Percentiles rank a stretch among this genome's conserved stretches.
Conservation (phyloP, 2,797 vertebrate species). For the Cirrhinus molitorella region DNA sequence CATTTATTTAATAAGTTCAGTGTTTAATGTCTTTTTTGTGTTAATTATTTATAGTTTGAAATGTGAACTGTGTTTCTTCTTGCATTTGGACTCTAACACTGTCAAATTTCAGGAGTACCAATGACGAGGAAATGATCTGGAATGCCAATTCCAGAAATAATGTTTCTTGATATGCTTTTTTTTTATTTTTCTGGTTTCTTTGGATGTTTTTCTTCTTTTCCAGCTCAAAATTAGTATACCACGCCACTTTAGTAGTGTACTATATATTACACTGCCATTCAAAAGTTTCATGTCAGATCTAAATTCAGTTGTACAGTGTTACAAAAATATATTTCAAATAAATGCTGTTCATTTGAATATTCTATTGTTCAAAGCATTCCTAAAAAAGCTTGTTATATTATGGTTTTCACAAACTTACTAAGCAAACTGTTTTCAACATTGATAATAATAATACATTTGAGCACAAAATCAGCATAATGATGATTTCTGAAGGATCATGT, state of each 20-base stretch:
- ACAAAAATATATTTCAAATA: too few species aligned
- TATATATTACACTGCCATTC: not conserved
- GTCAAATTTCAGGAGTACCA: constrained; percentile 68
- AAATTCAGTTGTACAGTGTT: too few species aligned
- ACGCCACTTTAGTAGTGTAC: not conserved
- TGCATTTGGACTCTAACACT: constrained; percentile 74
- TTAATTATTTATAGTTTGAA: constrained; percentile 52
- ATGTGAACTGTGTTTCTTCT: constrained; percentile 68
- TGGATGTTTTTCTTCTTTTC: constrained; percentile 9
- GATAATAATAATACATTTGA: not conserved
- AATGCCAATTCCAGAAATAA: constrained; percentile 72
- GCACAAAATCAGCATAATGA: not conserved
- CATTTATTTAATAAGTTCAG: not conserved
- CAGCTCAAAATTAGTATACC: not conserved
- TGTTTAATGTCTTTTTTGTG: not conserved
- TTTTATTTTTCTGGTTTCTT: constrained; percentile 13
- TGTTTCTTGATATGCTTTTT: not conserved
- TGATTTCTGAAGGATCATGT: not conserved
- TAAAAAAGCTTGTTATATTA: not conserved
- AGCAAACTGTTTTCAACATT: not conserved
- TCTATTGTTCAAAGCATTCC: not conserved
- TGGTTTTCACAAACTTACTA: not conserved
- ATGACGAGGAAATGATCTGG: constrained; percentile 77
- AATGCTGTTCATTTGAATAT: too few species aligned
- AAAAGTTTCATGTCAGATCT: not conserved